Evolutionary conservation across 2,797 vertebrate species (phyloP).

Genomic region (Alexandromys oeconomus): DNA sequence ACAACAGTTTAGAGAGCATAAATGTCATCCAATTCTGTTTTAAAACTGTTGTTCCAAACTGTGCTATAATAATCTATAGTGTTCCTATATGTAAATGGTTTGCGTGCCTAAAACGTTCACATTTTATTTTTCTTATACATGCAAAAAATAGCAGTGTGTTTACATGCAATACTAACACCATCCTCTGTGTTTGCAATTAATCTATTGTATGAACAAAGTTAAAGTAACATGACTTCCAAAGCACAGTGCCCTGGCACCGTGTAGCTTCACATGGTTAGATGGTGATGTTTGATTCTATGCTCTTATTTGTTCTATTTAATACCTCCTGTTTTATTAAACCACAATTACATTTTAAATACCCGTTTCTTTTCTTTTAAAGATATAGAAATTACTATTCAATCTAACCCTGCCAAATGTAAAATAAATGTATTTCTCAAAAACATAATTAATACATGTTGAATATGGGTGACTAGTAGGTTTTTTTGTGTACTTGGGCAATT

Average conservation of each 20-base stretch:
- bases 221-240: constrained; percentile 27
- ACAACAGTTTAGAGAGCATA: constrained; percentile 71
- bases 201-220: constrained; percentile 67
- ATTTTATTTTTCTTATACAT: constrained; percentile 78
- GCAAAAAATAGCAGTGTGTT: constrained; percentile 55
- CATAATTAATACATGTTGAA: constrained; percentile 67
- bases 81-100: constrained; percentile 82
- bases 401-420: constrained; percentile 91
- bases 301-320: constrained; percentile 89
- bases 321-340: constrained; percentile 81
- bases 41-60: constrained; percentile 52
- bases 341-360: constrained; percentile 88
- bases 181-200: constrained; percentile 65
- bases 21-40: constrained; percentile 26
- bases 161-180: constrained; percentile 54
- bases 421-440: constrained; percentile 82
- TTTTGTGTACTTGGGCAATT: constrained; percentile 87
- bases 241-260: constrained; percentile 68
- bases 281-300: constrained; percentile 86
- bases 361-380: constrained; percentile 81
- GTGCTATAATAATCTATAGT: constrained; percentile 81
- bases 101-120: constrained; percentile 82
- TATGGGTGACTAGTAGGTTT: constrained; percentile 78
- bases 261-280: constrained; percentile 79
- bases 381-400: constrained; percentile 85